Percentiles rank a stretch among this genome's conserved stretches.
phyloP scores from a whole-genome alignment of 2,113 vertebrate species.

The Dicentrarchus labrax region DNA sequence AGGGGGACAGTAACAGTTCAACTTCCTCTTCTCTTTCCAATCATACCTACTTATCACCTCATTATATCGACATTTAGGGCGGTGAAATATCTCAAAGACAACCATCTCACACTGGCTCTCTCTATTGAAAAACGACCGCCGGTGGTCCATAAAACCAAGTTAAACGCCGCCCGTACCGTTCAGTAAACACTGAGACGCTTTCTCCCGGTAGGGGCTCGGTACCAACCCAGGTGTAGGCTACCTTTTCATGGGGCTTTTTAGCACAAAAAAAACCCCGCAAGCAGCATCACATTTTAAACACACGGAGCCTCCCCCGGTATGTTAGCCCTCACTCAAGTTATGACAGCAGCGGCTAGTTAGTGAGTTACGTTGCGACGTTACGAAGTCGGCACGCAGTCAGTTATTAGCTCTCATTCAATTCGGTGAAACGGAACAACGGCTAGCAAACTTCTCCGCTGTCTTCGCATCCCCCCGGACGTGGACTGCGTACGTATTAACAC shows the following conservation, averaged over 20 bases:
- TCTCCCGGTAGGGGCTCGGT: not conserved
- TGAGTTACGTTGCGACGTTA: constrained; percentile 1
- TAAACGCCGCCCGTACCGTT: not conserved
- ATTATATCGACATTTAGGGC: not conserved
- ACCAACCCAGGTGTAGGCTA: not conserved
- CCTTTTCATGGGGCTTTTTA: too few relatives aligned
- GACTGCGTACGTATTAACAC: not conserved
- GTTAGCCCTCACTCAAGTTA: not conserved
- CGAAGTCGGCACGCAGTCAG: constrained; percentile 13
- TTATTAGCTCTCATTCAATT: constrained; percentile 1
- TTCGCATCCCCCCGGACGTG: constrained; percentile 2
- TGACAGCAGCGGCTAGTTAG: constrained; percentile 51
- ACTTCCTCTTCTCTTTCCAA: not conserved
- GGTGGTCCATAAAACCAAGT: constrained; percentile 27
- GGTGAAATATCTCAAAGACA: not conserved
- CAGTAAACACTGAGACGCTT: constrained; percentile 46
- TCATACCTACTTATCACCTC: not conserved
- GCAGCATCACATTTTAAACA: not conserved
- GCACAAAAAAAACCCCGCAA: not conserved
- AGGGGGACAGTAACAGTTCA: not conserved
- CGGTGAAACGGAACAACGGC: not conserved
- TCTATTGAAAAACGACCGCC: constrained; percentile 23
- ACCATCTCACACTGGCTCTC: not conserved
- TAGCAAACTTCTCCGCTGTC: constrained; percentile 50
- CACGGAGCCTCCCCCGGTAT: not conserved